Evolutionary conservation across 2,888 invertebrate species (phyloP).

Genomic region (Rhagium mordax): DNA sequence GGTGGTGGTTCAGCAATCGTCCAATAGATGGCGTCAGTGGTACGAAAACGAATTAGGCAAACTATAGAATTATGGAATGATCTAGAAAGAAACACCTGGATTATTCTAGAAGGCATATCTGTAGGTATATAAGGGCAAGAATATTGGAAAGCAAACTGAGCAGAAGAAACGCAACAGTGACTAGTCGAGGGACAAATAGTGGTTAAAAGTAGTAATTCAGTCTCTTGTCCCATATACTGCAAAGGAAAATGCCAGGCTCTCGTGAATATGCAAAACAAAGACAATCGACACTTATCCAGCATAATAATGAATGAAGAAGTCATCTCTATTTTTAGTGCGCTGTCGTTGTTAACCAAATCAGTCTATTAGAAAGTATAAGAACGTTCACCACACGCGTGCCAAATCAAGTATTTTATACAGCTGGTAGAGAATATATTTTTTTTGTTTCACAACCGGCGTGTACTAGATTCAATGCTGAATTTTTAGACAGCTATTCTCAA

Average conservation of each 20-base stretch:
- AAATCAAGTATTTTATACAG: constrained; percentile 4
- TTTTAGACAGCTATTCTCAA: not conserved
- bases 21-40: too few species aligned
- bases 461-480: not conserved
- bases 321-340: constrained; percentile 17
- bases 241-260: constrained; percentile 15
- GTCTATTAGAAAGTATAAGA: constrained; percentile 16
- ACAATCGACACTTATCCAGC: constrained; percentile 16
- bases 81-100: too few species aligned
- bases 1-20: too few species aligned
- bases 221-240: too few species aligned
- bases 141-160: too few species aligned
- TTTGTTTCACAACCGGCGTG: not conserved
- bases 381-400: constrained; percentile 14
- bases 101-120: too few species aligned
- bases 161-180: too few species aligned
- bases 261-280: constrained; percentile 14
- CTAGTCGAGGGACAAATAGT: too few species aligned
- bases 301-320: constrained; percentile 15
- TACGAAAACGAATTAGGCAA: too few species aligned
- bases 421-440: not conserved
- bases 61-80: too few species aligned
- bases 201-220: too few species aligned
- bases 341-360: constrained; percentile 18
- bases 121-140: too few species aligned